Percentiles rank a stretch among this genome's conserved stretches.
Evolutionary conservation across 2,113 vertebrate genomes (phyloP).

Genomic region (Clarias batrachus): DNA sequence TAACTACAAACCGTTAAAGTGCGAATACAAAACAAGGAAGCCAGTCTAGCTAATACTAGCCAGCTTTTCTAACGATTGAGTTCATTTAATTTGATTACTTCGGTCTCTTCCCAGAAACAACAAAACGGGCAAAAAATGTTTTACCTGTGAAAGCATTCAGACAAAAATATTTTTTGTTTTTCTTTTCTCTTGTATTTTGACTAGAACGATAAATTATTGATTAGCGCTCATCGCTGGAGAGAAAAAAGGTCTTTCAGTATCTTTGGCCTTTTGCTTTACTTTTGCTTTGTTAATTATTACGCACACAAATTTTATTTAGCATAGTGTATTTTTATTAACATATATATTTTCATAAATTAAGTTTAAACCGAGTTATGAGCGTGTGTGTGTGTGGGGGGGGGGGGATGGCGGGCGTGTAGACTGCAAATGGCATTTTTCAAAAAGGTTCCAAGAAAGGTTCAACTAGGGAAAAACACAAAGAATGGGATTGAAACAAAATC

Average conservation of each 20-base stretch:
- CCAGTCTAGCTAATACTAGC: not conserved
- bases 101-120: not conserved
- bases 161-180: not conserved
- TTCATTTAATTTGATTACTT: not conserved
- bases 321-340: not conserved
- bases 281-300: not conserved
- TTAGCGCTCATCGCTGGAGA: not conserved
- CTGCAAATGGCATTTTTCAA: not conserved
- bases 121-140: not conserved
- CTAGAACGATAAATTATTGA: not conserved
- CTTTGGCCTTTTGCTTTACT: not conserved
- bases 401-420: not conserved
- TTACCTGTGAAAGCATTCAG: not conserved
- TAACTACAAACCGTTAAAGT: not conserved
- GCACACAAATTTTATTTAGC: not conserved
- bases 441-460: not conserved
- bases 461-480: not conserved
- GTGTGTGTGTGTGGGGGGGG: no score
- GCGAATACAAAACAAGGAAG: not conserved
- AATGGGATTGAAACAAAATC: not conserved
- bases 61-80: not conserved
- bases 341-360: not conserved
- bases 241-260: not conserved
- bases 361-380: not conserved
- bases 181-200: not conserved